These are phyloP conservation scores for Clostera curtula DNA, from an alignment of 2,888 invertebrate species.

Conservation along the genomic window DNA sequence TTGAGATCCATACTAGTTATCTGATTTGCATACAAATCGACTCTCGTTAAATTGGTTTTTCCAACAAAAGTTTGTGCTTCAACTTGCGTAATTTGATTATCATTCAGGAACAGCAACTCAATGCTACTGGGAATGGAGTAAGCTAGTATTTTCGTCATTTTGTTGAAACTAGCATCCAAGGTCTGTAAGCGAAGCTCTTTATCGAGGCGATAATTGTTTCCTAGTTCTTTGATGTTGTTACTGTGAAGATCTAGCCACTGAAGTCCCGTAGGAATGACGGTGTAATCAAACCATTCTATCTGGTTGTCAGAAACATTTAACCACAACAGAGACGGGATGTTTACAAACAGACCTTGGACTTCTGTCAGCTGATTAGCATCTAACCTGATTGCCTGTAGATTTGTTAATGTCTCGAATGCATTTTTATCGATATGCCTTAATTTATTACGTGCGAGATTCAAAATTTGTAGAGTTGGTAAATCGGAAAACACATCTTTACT, in stretches of 20 bases:
- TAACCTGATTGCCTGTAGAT: slow-evolving; percentile 88
- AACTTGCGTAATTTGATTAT: slow-evolving; percentile 89
- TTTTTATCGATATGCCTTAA: slow-evolving; percentile 85
- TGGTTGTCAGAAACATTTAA: slow-evolving; percentile 94
- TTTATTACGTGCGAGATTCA: slow-evolving; percentile 91
- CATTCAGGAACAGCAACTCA: slow-evolving; percentile 89
- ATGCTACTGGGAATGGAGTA: slow-evolving; percentile 88
- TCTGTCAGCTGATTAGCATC: slow-evolving; percentile 90
- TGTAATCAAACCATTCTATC: slow-evolving; percentile 91
- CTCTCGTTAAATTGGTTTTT: slow-evolving; percentile 91
- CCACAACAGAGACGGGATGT: slow-evolving; percentile 89
- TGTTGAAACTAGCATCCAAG: slow-evolving; percentile 93
- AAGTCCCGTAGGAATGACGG: slow-evolving; percentile 85
- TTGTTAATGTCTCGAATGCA: slow-evolving; percentile 85
- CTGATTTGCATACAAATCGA: slow-evolving; percentile 94
- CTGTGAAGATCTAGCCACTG: slow-evolving; percentile 94
- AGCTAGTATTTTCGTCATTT: slow-evolving; percentile 84
- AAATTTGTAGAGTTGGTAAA: slow-evolving; percentile 86
- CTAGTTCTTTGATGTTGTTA: slow-evolving; percentile 86
- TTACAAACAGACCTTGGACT: slow-evolving; percentile 88
- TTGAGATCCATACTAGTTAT: slow-evolving; percentile 93
- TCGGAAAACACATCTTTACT: slow-evolving; percentile 87
- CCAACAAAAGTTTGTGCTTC: slow-evolving; percentile 93
- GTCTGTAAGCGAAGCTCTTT: slow-evolving; percentile 85
- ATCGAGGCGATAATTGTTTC: slow-evolving; percentile 82